Percentiles rank a stretch among this genome's conserved stretches.
These are phyloP conservation scores for Ennomos erosarius DNA, from an alignment of 2,888 invertebrate genomes.

Conservation along the genomic window DNA sequence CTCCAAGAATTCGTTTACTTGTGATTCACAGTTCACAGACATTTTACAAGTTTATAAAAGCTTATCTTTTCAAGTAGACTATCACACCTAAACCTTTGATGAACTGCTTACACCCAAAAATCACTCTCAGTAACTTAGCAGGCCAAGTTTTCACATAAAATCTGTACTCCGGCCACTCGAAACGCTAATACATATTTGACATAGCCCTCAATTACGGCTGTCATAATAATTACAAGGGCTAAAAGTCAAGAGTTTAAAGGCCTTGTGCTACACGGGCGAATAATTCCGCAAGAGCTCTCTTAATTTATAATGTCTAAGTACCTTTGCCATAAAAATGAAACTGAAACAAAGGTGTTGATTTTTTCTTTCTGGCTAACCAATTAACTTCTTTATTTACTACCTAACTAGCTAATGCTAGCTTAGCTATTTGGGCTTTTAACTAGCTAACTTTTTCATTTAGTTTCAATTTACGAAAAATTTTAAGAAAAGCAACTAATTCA, in stretches of 20 bases:
- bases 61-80: background rate
- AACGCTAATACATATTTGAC: constrained; percentile 37
- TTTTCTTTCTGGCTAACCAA: no score
- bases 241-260: constrained; percentile 55
- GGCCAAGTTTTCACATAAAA: constrained; percentile 22
- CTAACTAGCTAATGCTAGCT: no score
- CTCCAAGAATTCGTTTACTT: no score
- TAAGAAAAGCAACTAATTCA: background rate
- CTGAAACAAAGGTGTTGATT: no score
- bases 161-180: constrained; percentile 23
- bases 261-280: constrained; percentile 2
- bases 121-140: constrained; percentile 14
- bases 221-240: constrained; percentile 55
- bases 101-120: constrained; percentile 17
- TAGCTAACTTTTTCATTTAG: no score
- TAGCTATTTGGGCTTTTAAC: no score
- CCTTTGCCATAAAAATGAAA: no score
- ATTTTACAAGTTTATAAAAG: background rate
- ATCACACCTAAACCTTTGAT: constrained; percentile 18
- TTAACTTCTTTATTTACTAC: no score
- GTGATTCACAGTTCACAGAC: no score
- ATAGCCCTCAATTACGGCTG: constrained; percentile 46
- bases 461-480: background rate
- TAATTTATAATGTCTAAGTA: no score
- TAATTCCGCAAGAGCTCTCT: background rate